phyloP scores from a whole-genome alignment of 2,888 invertebrate species.

The Tenthredo livida region DNA sequence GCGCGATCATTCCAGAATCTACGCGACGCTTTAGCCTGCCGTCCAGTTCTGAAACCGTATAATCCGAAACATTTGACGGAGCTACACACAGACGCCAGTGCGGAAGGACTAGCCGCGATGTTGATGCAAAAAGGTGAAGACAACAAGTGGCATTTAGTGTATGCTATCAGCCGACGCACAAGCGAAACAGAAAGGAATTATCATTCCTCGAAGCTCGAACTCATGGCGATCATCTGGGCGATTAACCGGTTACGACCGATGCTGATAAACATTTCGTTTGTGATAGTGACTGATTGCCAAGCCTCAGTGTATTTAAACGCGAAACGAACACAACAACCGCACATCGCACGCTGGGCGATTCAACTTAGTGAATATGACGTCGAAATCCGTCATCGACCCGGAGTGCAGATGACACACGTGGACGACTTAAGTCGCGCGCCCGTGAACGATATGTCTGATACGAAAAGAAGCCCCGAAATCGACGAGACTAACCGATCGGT shows the following conservation, averaged over 20 bases:
- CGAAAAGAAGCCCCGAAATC: not conserved
- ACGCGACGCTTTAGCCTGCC: too few relatives aligned
- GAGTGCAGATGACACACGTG: not conserved
- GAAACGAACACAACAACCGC: not conserved
- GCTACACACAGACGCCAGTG: too few relatives aligned
- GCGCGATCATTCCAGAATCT: too few relatives aligned
- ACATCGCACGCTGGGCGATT: not conserved
- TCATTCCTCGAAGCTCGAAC: not conserved
- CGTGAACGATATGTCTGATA: not conserved
- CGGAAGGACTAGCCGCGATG: too few relatives aligned
- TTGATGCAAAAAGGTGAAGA: too few relatives aligned
- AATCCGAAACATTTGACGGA: too few relatives aligned
- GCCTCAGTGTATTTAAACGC: not conserved
- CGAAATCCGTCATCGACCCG: not conserved
- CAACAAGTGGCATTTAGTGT: too few relatives aligned
- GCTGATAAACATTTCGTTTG: not conserved
- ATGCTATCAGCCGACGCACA: too few relatives aligned
- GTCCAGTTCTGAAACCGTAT: too few relatives aligned
- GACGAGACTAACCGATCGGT: not conserved
- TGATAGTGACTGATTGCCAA: not conserved
- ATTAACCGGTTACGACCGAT: not conserved
- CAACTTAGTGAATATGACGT: not conserved
- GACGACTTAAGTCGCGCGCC: slow-evolving; percentile 3
- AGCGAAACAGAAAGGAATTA: slow-evolving; percentile 57
- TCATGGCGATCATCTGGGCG: not conserved